phyloP scores from a whole-genome alignment of 2,888 invertebrate genomes.

The Holacanthella duospinosa region DNA sequence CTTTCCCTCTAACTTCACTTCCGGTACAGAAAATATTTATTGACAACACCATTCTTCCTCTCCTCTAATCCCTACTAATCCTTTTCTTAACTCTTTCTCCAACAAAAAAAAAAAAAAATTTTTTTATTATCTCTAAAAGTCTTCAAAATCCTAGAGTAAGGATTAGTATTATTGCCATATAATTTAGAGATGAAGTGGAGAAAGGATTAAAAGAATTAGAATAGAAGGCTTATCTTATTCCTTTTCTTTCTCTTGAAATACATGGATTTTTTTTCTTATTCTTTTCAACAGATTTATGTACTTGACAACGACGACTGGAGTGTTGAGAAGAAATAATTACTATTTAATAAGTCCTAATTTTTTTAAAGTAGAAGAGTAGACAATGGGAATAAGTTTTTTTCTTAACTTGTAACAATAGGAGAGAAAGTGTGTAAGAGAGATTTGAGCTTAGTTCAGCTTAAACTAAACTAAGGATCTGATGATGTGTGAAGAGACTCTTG shows the following conservation, averaged over 20 bases:
- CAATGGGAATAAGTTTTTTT: too few species aligned
- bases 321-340: too few species aligned
- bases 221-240: neutral
- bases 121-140: neutral
- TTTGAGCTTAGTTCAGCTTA: neutral
- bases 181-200: too few species aligned
- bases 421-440: neutral
- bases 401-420: neutral
- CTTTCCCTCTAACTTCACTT: too few species aligned
- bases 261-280: too few species aligned
- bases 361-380: too few species aligned
- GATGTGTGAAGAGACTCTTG: neutral
- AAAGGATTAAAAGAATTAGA: too few species aligned
- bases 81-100: neutral
- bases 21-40: neutral
- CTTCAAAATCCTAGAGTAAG: too few species aligned
- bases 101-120: neutral
- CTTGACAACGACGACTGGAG: too few species aligned
- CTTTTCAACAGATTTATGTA: too few species aligned
- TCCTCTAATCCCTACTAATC: neutral
- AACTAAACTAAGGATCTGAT: neutral
- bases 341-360: too few species aligned
- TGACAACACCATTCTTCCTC: slow-evolving; percentile 13
- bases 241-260: neutral
- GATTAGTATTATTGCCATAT: too few species aligned